Evolutionary conservation across 2,113 vertebrate genomes (phyloP), one percentile per base, ranked within the genome.

Genomic region (Pandion haliaetus): DNA sequence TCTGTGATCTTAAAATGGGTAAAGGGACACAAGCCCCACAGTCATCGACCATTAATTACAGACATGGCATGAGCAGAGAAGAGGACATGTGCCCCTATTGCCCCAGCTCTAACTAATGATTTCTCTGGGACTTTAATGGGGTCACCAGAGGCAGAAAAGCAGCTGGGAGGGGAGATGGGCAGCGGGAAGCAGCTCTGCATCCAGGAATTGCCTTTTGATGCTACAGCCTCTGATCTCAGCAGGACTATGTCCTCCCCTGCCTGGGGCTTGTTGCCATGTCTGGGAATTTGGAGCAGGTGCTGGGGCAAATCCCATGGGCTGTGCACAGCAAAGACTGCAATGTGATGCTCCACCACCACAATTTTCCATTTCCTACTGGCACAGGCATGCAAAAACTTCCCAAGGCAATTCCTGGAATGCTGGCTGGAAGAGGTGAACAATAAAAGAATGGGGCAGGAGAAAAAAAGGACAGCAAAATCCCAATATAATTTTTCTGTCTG

Each of bases 231-330:
- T 25, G 45, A 38, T 36, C 59, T 66, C 54, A 49, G 40, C n/a
- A 28, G n/a, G 73, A 13, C 74, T 31, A 3, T 11, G 40, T 42
- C 45, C 47, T 61, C 36, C 47, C 54, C 47, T 47, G 40, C 59
- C 61, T 0, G 2, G 49, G 44, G 29, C 49, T 92, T 1, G 1
- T 50, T 70, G 63, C 36, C 2, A 0, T 57, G 36, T 29, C 50
- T 78, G 52, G 65, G 34, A 52, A 52, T 78, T 50, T 25, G 29
- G 34, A 65, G 31, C 84, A 88, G 78, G 78, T 88, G 65, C 50
- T 0, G 3, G 29, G 24, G 58, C 8, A 28, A 58, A 34, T 34
- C 44, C 44, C 71, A 38, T 0, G 11, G 47, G 32, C 26, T 3
- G 6, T 20, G 45, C 38, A n/a, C 40, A 55, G n/a, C 38, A 36